phyloP scores from a whole-genome alignment of 2,113 vertebrate genomes.

The Pipra filicauda region DNA sequence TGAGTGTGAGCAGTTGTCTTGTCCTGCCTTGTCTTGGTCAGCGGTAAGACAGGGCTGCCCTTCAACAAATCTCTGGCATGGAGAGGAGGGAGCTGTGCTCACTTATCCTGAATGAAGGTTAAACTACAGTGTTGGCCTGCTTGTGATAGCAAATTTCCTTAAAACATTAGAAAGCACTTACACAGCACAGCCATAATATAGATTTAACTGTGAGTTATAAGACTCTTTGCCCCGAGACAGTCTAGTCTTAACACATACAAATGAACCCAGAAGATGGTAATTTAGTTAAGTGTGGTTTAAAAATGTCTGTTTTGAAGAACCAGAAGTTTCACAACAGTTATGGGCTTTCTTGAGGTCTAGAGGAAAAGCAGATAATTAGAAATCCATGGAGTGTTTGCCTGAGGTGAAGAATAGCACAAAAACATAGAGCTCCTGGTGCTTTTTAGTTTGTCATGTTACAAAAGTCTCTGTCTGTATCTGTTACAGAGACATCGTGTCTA shows the following conservation, averaged over 20 bases:
- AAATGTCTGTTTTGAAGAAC: neutral
- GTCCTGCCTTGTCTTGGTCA: neutral
- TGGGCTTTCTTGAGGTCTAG: neutral
- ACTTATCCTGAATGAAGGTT: neutral
- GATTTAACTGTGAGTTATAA: neutral
- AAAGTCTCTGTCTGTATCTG: neutral
- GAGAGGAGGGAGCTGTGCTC: neutral
- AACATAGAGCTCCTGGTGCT: neutral
- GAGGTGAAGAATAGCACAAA: neutral
- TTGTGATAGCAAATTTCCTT: neutral
- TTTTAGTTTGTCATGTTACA: neutral
- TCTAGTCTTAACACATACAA: neutral
- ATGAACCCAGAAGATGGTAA: neutral
- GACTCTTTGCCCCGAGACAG: neutral
- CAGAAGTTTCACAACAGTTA: neutral
- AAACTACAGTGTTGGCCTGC: neutral
- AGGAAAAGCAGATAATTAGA: slow-evolving; percentile 34
- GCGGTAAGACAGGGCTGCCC: neutral
- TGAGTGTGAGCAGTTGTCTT: neutral
- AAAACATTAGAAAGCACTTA: neutral
- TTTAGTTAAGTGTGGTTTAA: slow-evolving; percentile 13
- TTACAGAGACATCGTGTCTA: neutral
- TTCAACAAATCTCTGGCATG: accelerated
- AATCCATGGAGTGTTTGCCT: neutral
- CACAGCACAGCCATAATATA: neutral